Conservation (phyloP, 2,888 invertebrate species). For the Alsophila aescularia region DNA sequence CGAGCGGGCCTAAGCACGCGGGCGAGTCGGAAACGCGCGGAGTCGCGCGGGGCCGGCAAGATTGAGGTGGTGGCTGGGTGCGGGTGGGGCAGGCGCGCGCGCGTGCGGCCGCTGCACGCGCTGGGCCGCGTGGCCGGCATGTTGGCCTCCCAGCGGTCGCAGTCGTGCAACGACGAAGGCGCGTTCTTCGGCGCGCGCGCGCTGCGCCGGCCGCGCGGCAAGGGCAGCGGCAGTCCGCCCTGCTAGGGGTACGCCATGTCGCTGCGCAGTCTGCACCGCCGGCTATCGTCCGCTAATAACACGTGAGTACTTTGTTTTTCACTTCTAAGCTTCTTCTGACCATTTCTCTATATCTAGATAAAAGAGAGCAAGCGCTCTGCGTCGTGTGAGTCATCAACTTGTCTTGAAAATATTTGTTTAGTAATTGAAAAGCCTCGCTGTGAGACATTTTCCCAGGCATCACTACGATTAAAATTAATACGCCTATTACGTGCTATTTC, state of each 20-base stretch:
- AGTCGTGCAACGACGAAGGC: slow-evolving; percentile 83
- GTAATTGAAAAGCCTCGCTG: no score
- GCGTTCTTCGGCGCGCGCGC: slow-evolving; percentile 83
- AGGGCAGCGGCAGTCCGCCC: slow-evolving; percentile 84
- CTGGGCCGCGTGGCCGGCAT: slow-evolving; percentile 78
- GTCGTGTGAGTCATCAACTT: no score
- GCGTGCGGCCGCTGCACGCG: slow-evolving; percentile 81
- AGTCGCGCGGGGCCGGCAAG: slow-evolving; percentile 64
- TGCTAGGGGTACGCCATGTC: slow-evolving; percentile 87
- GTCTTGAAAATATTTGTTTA: no score
- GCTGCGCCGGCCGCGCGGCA: slow-evolving; percentile 84
- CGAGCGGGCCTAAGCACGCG: slow-evolving; percentile 12
- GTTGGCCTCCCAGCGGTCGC: slow-evolving; percentile 82
- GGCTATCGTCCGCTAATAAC: slow-evolving; percentile 85
- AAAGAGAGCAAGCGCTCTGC: no score
- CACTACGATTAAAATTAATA: no score
- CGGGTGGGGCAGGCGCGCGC: slow-evolving; percentile 82
- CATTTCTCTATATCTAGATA: neutral
- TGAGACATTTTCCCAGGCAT: no score
- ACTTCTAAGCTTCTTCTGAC: neutral
- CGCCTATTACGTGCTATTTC: neutral
- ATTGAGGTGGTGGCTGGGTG: slow-evolving; percentile 82
- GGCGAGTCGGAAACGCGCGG: slow-evolving; percentile 36
- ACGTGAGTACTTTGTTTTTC: slow-evolving; percentile 73
- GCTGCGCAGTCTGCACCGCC: slow-evolving; percentile 87